These are phyloP conservation scores for Bathynomus jamesi DNA, from an alignment of 1,140 invertebrate genomes.

Conservation along the genomic window DNA sequence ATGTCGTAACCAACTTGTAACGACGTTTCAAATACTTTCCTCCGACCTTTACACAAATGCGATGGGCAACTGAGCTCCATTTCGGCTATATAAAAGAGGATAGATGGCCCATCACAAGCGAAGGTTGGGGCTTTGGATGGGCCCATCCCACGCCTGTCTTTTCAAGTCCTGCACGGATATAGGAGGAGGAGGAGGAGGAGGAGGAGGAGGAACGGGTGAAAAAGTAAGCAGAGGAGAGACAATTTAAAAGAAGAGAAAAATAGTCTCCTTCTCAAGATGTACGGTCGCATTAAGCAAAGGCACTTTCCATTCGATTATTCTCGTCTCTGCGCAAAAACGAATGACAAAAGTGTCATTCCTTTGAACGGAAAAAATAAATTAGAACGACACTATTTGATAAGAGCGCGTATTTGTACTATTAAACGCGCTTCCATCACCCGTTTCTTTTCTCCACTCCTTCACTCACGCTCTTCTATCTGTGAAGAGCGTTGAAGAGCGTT, in stretches of 20 bases:
- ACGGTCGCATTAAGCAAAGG: neutral
- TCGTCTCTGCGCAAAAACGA: neutral
- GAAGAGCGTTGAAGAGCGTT: no score
- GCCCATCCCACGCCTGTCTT: neutral
- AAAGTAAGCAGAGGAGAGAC: neutral
- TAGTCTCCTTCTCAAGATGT: neutral
- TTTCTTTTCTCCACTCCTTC: neutral
- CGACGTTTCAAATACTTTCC: neutral
- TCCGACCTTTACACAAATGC: constrained; percentile 1
- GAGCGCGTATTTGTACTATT: neutral
- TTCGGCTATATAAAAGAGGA: neutral
- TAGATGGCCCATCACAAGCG: neutral
- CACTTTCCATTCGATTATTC: neutral
- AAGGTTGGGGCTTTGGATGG: neutral
- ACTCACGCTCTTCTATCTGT: no score
- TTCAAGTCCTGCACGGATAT: neutral
- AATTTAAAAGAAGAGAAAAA: neutral
- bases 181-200: neutral
- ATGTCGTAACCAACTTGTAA: neutral
- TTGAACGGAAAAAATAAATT: neutral
- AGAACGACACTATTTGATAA: neutral
- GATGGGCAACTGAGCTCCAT: neutral
- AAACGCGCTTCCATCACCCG: neutral
- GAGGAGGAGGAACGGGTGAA: neutral
- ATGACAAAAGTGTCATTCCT: neutral